Conservation (phyloP, 2,888 invertebrate species). For the Drosophila macrospina region DNA sequence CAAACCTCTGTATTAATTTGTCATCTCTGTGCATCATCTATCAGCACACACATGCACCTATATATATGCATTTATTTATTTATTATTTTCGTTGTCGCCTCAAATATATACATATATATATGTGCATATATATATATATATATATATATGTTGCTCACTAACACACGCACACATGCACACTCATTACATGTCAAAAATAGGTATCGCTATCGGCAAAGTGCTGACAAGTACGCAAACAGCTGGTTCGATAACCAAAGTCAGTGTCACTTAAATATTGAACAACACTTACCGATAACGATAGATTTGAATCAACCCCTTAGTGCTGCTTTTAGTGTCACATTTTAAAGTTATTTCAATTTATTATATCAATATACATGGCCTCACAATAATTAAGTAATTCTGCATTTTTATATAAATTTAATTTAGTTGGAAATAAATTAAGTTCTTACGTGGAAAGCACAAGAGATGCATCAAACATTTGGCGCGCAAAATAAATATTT, state of each 20-base stretch:
- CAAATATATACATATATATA: constrained; percentile 32
- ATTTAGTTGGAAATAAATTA: too few species aligned
- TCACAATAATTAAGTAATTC: too few species aligned
- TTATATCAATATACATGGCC: too few species aligned
- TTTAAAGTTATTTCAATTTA: not conserved
- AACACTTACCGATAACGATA: constrained; percentile 7
- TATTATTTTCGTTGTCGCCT: constrained; percentile 60
- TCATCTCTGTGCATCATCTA: constrained; percentile 70
- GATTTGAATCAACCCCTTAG: not conserved
- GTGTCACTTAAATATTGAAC: not conserved
- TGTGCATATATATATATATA: constrained; percentile 20
- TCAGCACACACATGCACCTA: constrained; percentile 43
- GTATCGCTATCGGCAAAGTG: constrained; percentile 40
- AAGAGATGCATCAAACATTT: not conserved
- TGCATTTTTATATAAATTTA: too few species aligned
- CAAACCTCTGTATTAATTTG: constrained; percentile 43
- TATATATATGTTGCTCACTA: constrained; percentile 28
- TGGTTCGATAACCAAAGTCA: constrained; percentile 17
- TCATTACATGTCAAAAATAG: constrained; percentile 32
- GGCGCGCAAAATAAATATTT: not conserved
- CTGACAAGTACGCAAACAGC: constrained; percentile 28
- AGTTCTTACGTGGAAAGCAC: not conserved
- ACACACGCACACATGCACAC: constrained; percentile 37
- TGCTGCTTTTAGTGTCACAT: not conserved
- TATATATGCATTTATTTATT: constrained; percentile 67